Evolutionary conservation across 35 echinoderm and acorn worm species (phyloP).

Genomic region (Patiria miniata): DNA sequence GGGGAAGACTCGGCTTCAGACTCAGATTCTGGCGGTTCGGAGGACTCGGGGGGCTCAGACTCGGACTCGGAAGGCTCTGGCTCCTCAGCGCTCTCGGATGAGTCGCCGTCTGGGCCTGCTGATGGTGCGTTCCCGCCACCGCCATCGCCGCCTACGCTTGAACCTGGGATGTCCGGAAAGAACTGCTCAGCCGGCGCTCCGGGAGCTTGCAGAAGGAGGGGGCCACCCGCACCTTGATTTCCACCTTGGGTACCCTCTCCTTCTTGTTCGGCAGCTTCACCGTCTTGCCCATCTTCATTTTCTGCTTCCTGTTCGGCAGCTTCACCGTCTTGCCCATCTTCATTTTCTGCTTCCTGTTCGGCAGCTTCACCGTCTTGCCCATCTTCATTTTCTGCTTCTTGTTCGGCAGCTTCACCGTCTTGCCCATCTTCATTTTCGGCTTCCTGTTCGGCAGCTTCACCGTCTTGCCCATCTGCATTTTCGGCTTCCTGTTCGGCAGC

Average conservation of each 20-base stretch:
- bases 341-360: neutral
- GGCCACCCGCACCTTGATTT: neutral
- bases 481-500: neutral
- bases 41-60: neutral
- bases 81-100: neutral
- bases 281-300: neutral
- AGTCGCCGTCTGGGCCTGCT: neutral
- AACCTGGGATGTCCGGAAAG: neutral
- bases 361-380: neutral
- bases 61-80: neutral
- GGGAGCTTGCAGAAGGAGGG: neutral
- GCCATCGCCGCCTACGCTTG: neutral
- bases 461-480: neutral
- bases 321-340: neutral
- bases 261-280: neutral
- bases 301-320: neutral
- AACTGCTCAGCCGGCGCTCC: constrained; percentile 11
- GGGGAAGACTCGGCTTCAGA: neutral
- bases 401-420: neutral
- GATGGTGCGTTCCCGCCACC: neutral
- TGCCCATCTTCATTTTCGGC: neutral
- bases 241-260: neutral
- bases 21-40: constrained; percentile 26
- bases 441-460: neutral
- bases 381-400: neutral